A percentile compares a stretch with the other conserved stretches of the same genome.
Conservation (phyloP, 2,113 vertebrate genomes). For the Microcebus murinus region DNA sequence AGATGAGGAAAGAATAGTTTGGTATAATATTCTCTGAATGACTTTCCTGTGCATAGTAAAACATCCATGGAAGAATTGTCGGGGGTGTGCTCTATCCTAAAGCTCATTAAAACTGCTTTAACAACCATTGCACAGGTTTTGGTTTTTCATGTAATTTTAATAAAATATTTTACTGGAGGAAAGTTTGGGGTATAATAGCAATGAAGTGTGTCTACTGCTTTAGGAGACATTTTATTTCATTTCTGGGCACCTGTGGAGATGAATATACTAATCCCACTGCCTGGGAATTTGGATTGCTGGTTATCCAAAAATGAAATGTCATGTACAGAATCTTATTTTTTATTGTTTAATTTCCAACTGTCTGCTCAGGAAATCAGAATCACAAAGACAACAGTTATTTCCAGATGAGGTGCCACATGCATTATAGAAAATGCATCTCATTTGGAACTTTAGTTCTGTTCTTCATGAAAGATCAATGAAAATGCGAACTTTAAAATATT, state of each 20-base stretch:
- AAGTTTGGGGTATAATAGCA: constrained; percentile 59
- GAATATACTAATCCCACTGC: constrained; percentile 48
- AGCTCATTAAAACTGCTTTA: constrained; percentile 40
- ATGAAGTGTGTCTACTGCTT: constrained; percentile 34
- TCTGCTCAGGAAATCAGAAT: constrained; percentile 70
- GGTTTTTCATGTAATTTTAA: constrained; percentile 70
- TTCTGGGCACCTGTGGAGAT: constrained; percentile 66
- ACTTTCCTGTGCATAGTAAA: constrained; percentile 30
- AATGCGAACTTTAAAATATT: constrained; percentile 76
- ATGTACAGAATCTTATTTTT: constrained; percentile 73
- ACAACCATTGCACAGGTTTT: background rate
- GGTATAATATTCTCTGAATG: constrained; percentile 19
- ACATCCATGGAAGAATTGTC: background rate
- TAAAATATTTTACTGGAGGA: constrained; percentile 63
- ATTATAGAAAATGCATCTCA: constrained; percentile 69
- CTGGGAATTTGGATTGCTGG: constrained; percentile 42
- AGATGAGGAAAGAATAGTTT: background rate
- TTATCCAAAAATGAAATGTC: constrained; percentile 79
- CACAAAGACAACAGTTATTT: constrained; percentile 75
- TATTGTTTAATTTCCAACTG: constrained; percentile 80
- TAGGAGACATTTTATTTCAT: constrained; percentile 74
- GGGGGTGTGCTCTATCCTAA: background rate
- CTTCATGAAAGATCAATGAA: constrained; percentile 75
- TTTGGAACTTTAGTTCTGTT: constrained; percentile 67
- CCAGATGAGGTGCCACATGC: constrained; percentile 24